These are phyloP conservation scores for Thinocorus orbignyianus DNA, from an alignment of 2,113 vertebrate species.

Conservation along the genomic window DNA sequence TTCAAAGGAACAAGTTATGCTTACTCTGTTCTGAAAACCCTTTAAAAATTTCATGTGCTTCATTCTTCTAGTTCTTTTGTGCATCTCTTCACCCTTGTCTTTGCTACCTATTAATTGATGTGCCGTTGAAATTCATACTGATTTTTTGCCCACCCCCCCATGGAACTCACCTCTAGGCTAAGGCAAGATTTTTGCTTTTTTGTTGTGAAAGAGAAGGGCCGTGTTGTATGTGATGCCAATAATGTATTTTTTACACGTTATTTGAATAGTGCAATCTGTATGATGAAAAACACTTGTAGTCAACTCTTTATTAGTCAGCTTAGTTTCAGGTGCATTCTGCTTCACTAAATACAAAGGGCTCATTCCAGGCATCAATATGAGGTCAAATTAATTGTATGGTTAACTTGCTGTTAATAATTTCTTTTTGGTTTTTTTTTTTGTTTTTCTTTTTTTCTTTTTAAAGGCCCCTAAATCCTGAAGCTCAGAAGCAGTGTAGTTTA, in stretches of 20 bases:
- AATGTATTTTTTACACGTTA: not conserved
- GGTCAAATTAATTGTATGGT: not conserved
- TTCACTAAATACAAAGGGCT: not conserved
- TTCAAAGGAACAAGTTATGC: not conserved
- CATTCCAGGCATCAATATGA: not conserved
- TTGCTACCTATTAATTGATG: not conserved
- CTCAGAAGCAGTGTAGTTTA: not conserved
- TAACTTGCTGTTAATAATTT: not conserved
- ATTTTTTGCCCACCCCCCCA: too few species aligned
- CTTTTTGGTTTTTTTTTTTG: too few species aligned
- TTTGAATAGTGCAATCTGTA: not conserved
- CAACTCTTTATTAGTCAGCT: not conserved
- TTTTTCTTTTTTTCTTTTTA: not conserved
- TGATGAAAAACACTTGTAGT: not conserved
- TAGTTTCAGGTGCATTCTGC: not conserved
- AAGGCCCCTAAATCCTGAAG: not conserved
- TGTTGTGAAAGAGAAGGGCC: not conserved
- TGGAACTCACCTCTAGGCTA: not conserved
- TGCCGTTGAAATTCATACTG: not conserved
- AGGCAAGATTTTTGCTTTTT: not conserved
- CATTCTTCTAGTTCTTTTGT: not conserved
- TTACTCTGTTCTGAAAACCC: not conserved
- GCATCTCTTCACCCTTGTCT: not conserved
- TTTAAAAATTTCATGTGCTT: not conserved
- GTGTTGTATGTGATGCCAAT: accelerated